Conservation (phyloP, 2,797 vertebrate species). For the Danio choprae region DNA sequence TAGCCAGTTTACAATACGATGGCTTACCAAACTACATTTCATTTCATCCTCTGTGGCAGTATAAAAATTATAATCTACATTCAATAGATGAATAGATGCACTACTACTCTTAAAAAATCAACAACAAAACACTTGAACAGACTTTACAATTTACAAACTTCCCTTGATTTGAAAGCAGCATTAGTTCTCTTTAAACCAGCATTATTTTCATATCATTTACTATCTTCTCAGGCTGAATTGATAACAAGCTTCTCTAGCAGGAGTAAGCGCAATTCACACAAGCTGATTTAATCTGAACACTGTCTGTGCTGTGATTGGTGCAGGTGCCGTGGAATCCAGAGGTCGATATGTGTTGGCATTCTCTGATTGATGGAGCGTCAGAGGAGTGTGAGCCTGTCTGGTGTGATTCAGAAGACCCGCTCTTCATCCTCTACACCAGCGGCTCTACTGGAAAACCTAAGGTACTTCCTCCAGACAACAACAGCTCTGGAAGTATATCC, state of each 20-base stretch:
- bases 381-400: slow-evolving; percentile 93
- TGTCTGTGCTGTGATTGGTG: slow-evolving; percentile 37
- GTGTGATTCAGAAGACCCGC: slow-evolving; percentile 92
- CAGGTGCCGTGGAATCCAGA: slow-evolving; percentile 91
- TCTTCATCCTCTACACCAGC: slow-evolving; percentile 97
- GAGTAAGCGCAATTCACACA: neutral
- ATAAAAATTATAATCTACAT: neutral
- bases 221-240: neutral
- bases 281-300: neutral
- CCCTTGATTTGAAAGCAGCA: neutral
- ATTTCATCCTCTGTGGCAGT: neutral
- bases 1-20: neutral
- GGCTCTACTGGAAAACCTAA: slow-evolving; percentile 97
- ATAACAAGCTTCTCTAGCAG: neutral
- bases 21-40: neutral
- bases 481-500: neutral
- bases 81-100: neutral
- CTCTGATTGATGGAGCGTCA: slow-evolving; percentile 79
- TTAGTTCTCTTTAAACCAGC: neutral
- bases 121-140: neutral
- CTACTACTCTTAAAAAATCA: neutral
- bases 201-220: neutral
- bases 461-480: slow-evolving; percentile 69
- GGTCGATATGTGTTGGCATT: slow-evolving; percentile 89
- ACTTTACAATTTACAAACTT: neutral